Evolutionary conservation across 2,888 invertebrate genomes (phyloP).

Genomic region (Rotaria magnacalcarata): DNA sequence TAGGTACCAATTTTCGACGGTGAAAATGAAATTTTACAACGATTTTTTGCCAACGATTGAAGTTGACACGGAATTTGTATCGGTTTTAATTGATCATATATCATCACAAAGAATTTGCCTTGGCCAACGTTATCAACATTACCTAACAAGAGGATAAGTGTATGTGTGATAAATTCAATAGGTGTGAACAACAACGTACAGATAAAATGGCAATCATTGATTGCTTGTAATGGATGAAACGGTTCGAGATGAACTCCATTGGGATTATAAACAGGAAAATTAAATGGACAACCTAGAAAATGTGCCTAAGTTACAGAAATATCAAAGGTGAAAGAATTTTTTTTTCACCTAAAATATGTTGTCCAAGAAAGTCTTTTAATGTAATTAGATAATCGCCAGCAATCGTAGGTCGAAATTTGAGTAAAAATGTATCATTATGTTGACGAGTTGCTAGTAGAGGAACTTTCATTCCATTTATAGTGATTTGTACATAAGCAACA

Average conservation of each 20-base stretch:
- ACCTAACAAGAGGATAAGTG: not conserved
- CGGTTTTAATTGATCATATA: not conserved
- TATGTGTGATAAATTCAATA: not conserved
- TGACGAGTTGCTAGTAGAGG: not conserved
- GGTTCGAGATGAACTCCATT: not conserved
- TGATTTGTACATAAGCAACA: not conserved
- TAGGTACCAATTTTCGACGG: not conserved
- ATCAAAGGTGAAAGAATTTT: too few relatives aligned
- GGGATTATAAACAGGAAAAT: constrained; percentile 4
- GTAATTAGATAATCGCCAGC: not conserved
- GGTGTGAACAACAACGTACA: not conserved
- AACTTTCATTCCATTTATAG: not conserved
- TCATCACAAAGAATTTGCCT: constrained; percentile 12
- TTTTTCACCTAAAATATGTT: not conserved
- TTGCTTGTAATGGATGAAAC: not conserved
- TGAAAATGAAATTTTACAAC: not conserved
- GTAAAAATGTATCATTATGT: not conserved
- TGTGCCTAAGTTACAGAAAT: too few relatives aligned
- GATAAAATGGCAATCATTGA: not conserved
- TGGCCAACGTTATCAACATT: not conserved
- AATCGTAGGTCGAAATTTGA: not conserved
- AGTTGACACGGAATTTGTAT: not conserved
- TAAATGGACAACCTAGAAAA: not conserved
- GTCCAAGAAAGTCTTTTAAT: not conserved
- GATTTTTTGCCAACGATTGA: not conserved